phyloP scores from a whole-genome alignment of 2,113 vertebrate species.

The Sarotherodon lohbergeri region DNA sequence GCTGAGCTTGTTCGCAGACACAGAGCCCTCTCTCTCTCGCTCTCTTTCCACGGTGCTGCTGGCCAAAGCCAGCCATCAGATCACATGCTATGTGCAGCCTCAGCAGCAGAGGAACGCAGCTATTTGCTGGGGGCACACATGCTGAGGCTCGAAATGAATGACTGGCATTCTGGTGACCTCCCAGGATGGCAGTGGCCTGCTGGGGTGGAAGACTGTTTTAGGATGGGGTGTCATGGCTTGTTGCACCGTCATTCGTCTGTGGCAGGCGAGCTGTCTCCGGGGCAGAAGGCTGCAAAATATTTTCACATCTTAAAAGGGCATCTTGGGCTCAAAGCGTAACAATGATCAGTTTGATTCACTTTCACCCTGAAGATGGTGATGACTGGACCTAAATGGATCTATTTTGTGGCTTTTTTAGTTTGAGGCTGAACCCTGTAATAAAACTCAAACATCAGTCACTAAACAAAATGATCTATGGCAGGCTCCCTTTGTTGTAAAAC shows the following conservation, averaged over 20 bases:
- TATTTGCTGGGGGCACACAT: conserved; percentile 66
- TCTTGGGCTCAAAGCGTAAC: not conserved
- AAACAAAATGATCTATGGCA: not conserved
- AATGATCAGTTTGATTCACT: not conserved
- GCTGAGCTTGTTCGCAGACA: conserved; percentile 46
- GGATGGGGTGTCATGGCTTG: conserved; percentile 44
- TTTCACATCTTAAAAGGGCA: conserved; percentile 37
- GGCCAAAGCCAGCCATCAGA: conserved; percentile 63
- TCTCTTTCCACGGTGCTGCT: conserved; percentile 40
- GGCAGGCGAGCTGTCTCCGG: conserved; percentile 35
- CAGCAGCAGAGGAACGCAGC: conserved; percentile 62
- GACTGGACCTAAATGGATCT: not conserved
- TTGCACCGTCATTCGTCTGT: conserved; percentile 57
- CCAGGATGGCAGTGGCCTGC: conserved; percentile 42
- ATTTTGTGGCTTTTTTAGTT: not conserved
- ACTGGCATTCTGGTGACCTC: conserved; percentile 66
- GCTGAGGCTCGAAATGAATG: conserved; percentile 53
- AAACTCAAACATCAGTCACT: not conserved
- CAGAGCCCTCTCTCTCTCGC: conserved; percentile 19
- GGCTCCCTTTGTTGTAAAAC: not conserved
- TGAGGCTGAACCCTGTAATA: not conserved
- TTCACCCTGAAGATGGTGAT: not conserved
- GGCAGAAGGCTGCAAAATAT: conserved; percentile 28
- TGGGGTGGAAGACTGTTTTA: conserved; percentile 49
- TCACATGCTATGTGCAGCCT: conserved; percentile 73